Percentiles rank a stretch among this genome's conserved stretches.
phyloP scores from a whole-genome alignment of 2,888 invertebrate genomes.

The Notocelia uddmanniana region DNA sequence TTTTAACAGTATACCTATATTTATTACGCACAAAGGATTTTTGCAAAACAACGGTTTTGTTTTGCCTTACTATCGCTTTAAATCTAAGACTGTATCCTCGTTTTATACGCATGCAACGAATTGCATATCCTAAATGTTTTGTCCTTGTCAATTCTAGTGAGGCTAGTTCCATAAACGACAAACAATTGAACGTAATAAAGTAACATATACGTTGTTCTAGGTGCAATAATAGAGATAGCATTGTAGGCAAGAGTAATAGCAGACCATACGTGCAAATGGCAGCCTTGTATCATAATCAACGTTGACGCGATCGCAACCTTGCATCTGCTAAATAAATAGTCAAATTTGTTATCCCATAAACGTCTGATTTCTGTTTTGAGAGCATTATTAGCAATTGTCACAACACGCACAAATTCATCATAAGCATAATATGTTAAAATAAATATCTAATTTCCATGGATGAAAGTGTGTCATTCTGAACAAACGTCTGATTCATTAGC shows the following conservation, averaged over 20 bases:
- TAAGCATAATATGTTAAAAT: conserved; percentile 15
- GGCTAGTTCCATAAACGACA: conserved; percentile 68
- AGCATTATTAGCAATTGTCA: neutral
- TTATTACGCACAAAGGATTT: no score
- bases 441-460: conserved; percentile 42
- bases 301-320: conserved; percentile 25
- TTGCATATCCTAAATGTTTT: conserved; percentile 70
- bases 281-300: conserved; percentile 36
- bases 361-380: conserved; percentile 1
- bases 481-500: conserved; percentile 33
- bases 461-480: conserved; percentile 48
- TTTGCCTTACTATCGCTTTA: conserved; percentile 30
- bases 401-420: neutral
- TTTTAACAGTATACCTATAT: neutral
- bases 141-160: conserved; percentile 65
- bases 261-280: conserved; percentile 39
- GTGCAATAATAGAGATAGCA: conserved; percentile 39
- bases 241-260: conserved; percentile 38
- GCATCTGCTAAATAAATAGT: conserved; percentile 21
- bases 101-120: conserved; percentile 63
- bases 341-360: conserved; percentile 11
- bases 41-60: neutral
- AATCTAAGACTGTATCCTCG: conserved; percentile 54
- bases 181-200: conserved; percentile 78
- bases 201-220: conserved; percentile 57